phyloP scores from a whole-genome alignment of 2,113 vertebrate species.

The human region DNA sequence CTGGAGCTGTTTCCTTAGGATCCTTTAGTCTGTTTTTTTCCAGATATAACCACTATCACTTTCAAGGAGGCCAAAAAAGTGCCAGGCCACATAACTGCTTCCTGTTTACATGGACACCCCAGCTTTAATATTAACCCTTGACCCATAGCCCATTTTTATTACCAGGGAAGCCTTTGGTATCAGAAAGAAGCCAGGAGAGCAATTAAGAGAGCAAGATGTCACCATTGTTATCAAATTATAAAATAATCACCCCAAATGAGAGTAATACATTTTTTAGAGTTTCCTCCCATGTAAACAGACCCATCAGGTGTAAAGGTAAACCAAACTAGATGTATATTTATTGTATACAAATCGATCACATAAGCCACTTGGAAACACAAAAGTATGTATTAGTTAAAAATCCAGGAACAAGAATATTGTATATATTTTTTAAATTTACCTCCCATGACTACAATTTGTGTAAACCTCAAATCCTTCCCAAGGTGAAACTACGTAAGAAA shows the following conservation, averaged over 20 bases:
- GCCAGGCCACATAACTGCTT: background rate
- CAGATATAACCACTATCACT: background rate
- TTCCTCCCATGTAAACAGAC: background rate
- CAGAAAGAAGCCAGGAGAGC: background rate
- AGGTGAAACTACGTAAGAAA: background rate
- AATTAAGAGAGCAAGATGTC: background rate
- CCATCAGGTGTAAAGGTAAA: background rate
- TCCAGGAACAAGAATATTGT: background rate
- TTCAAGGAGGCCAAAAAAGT: background rate
- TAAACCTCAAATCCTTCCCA: background rate
- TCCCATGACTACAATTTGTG: background rate
- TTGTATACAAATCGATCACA: background rate
- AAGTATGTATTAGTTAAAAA: background rate
- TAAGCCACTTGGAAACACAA: background rate
- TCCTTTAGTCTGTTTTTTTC: background rate
- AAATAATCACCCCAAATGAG: background rate
- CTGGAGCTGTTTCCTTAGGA: background rate
- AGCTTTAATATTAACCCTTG: background rate
- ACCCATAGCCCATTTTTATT: background rate
- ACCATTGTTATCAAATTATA: background rate
- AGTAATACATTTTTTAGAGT: background rate
- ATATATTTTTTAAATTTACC: background rate
- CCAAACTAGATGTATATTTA: background rate
- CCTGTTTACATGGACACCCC: background rate
- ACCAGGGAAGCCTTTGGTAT: background rate